Percentiles rank a stretch among this genome's conserved stretches.
Conservation (phyloP, 2,888 invertebrate genomes). For the Papilio elwesi region DNA sequence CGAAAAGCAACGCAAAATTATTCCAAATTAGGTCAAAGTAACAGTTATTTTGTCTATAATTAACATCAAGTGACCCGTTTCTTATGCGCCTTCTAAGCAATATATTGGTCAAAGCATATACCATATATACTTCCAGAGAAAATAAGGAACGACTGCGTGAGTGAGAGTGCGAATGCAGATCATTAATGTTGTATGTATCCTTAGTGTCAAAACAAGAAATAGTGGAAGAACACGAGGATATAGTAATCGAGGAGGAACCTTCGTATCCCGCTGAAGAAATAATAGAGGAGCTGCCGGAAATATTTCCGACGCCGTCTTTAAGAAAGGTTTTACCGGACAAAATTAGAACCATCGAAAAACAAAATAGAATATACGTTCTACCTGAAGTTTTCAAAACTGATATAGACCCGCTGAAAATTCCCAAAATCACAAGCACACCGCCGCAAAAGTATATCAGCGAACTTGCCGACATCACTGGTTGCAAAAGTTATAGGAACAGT, state of each 20-base stretch:
- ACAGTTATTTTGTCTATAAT: no score
- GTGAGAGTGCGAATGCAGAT: no score
- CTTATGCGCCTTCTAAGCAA: no score
- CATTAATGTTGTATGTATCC: background rate
- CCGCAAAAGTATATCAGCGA: slow-evolving; percentile 71
- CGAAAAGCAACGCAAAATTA: no score
- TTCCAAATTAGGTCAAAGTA: no score
- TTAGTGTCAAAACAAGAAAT: slow-evolving; percentile 18
- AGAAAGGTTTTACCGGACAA: slow-evolving; percentile 64
- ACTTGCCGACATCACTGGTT: slow-evolving; percentile 69
- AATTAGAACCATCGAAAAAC: slow-evolving; percentile 59
- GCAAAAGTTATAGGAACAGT: slow-evolving; percentile 67
- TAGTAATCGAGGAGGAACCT: slow-evolving; percentile 51
- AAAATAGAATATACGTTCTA: slow-evolving; percentile 68
- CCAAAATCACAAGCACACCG: slow-evolving; percentile 63
- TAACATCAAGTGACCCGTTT: no score
- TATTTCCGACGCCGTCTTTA: slow-evolving; percentile 71
- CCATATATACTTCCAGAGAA: no score
- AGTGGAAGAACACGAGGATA: slow-evolving; percentile 19
- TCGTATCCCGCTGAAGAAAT: slow-evolving; percentile 45
- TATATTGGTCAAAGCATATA: no score
- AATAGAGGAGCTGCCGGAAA: slow-evolving; percentile 52
- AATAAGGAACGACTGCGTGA: no score
- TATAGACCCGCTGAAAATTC: slow-evolving; percentile 66
- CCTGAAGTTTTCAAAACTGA: slow-evolving; percentile 64